A percentile compares a stretch with the other conserved stretches of the same genome.
Conservation (phyloP, 2,888 invertebrate species). For the Sinhomidia bicolor region DNA sequence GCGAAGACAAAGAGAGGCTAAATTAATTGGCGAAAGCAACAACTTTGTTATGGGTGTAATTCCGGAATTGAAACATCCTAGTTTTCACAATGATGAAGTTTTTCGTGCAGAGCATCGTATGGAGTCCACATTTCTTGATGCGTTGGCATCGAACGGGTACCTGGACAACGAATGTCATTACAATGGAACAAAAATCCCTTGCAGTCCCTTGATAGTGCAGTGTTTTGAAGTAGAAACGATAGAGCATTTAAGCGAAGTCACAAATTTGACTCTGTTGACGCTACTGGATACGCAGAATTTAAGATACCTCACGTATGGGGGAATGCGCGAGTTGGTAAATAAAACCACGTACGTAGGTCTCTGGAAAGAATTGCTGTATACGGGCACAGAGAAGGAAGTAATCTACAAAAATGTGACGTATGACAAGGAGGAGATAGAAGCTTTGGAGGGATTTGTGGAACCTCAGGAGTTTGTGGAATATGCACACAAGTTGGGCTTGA, state of each 20-base stretch:
- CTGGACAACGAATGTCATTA: conserved; percentile 22
- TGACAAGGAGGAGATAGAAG: conserved; percentile 60
- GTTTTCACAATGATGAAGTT: conserved; percentile 53
- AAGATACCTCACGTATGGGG: conserved; percentile 65
- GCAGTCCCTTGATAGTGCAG: conserved; percentile 74
- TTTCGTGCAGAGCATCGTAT: conserved; percentile 46
- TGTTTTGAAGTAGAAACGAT: conserved; percentile 70
- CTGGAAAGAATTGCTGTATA: conserved; percentile 75
- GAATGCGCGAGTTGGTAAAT: conserved; percentile 51
- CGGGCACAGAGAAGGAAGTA: conserved; percentile 53
- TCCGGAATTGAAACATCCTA: conserved; percentile 75
- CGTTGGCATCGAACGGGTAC: conserved; percentile 66
- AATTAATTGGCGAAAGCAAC: not conserved
- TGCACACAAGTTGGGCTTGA: conserved; percentile 64
- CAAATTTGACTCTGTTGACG: conserved; percentile 58
- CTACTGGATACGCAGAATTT: conserved; percentile 68
- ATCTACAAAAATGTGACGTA: conserved; percentile 61
- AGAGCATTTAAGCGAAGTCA: conserved; percentile 56
- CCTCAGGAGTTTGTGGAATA: conserved; percentile 62
- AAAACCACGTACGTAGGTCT: conserved; percentile 62
- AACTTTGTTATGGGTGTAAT: conserved; percentile 64
- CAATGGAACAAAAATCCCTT: conserved; percentile 57
- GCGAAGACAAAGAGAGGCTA: not conserved
- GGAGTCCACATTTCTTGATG: conserved; percentile 63
- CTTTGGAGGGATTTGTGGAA: conserved; percentile 76